Evolutionary conservation across 2,113 vertebrate genomes (phyloP), one percentile per base, ranked within the genome.

Genomic region (Tamias sibiricus): DNA sequence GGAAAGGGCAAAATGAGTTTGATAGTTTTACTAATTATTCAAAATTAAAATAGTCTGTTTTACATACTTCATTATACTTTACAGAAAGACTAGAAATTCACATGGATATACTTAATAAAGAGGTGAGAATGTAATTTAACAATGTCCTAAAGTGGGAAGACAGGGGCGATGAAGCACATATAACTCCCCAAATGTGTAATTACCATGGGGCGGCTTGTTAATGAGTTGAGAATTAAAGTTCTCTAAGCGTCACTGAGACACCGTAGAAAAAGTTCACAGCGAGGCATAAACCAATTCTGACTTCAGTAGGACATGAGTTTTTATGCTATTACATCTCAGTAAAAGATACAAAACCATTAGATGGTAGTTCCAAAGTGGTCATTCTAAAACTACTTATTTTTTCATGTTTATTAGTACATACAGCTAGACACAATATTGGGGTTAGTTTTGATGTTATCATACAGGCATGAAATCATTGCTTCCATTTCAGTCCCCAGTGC

Each of bases 201-300:
- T 80, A 92, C n/a, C n/a, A 47, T 9, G 22, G n/a, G 12, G 6
- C 6, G 59, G 30, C 28, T 44, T 90, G 54, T 72, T 92, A 97
- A 94, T 94, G 71, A 96, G 40, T 66, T 97, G 90, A 95, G 62
- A 97, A 94, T 75, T 96, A 80, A 89, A 66, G 26, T 64, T 87
- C 26, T 42, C n/a, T 85, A 79, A 91, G 87, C 64, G 22, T 96
- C 91, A 95, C 64, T 89, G 76, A 90, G 92, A 86, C 28, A 59
- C 54, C 90, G 91, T 69, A 86, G 35, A 94, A 72, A 64, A 81
- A 54, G 75, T 75, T 59, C 66, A 76, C 1, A 54, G 13, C 90
- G 95, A 95, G 71, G 66, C 85, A 90, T 62, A 83, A 85, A 75
- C 7, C 47, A 69, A 72, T 28, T 66, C 11, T 40, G 22, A 64